Conservation (phyloP, 2,797 vertebrate genomes). For the Gobionotothen gibberifrons region DNA sequence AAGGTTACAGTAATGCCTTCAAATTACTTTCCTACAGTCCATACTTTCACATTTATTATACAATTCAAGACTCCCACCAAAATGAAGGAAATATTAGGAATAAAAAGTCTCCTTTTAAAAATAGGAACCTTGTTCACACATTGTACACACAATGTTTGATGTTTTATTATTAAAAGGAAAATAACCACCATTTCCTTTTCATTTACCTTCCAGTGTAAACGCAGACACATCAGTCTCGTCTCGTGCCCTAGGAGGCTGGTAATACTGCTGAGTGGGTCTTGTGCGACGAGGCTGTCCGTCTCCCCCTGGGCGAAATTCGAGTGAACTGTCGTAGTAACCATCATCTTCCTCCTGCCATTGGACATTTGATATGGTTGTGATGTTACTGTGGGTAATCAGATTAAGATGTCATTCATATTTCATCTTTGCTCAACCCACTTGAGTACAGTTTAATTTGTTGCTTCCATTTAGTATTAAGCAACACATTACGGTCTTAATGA, state of each 20-base stretch:
- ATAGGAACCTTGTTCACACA: background rate
- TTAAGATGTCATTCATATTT: slow-evolving; percentile 53
- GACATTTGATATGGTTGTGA: slow-evolving; percentile 63
- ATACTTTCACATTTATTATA: background rate
- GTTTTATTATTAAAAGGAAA: slow-evolving; percentile 17
- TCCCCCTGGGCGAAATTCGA: slow-evolving; percentile 95
- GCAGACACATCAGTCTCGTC: slow-evolving; percentile 89
- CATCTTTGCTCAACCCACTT: slow-evolving; percentile 27
- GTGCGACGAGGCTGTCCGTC: slow-evolving; percentile 94
- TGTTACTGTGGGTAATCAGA: slow-evolving; percentile 56
- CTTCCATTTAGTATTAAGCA: slow-evolving; percentile 3
- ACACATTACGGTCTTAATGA: background rate
- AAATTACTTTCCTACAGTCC: background rate
- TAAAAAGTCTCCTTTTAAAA: slow-evolving; percentile 8
- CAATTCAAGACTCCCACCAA: background rate
- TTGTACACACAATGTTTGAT: slow-evolving; percentile 2
- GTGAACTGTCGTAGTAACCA: slow-evolving; percentile 91
- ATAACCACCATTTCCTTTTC: background rate
- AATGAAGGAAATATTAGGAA: background rate
- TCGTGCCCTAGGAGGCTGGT: slow-evolving; percentile 96
- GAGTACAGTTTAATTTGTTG: slow-evolving; percentile 24
- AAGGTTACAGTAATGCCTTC: slow-evolving; percentile 8
- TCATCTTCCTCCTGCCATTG: slow-evolving; percentile 91
- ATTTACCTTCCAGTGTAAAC: slow-evolving; percentile 68
- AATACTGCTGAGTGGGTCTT: slow-evolving; percentile 96